Base-by-base conservation (phyloP, 1,140 invertebrate genomes). In the Mamestra configurata region DNA sequence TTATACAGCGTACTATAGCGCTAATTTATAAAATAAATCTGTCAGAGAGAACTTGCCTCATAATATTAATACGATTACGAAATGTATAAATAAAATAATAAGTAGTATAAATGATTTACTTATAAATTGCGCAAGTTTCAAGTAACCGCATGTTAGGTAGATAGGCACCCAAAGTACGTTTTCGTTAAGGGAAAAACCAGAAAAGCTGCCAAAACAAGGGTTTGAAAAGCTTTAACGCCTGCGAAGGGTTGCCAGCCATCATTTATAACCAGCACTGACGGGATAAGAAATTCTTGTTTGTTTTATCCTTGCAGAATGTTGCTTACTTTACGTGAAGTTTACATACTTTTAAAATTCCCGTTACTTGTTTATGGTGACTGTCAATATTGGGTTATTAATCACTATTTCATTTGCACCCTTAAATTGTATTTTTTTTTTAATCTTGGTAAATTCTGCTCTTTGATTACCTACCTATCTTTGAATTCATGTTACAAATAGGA, bases 211-310 rank as follows among this genome's bases (percentile, higher is more conserved):
- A 78, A 83, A 86, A 88, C 86, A 85, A 85, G 82, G 84, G 83
- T 84, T 80, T 84, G 57, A 81, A 87, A 84, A 83, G 83, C 87
- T 79, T 81, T 77, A 77, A n/a, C 75, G 51, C 27, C 66, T 71
- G 79, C 77, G 79, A 84, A 88, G 88, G 86, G 84, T 87, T 87
- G 53, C 43, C 75, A 77, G 24, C 75, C 31, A 77, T 77, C 75
- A 77, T 77, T 77, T 77, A 77, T 77, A 35, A 77, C 75, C 59
- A 59, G 27, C 75, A 40, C 75, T 66, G 75, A 77, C 61, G 75
- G 59, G 75, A 77, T 77, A 77, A 77, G 75, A 53, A 77, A 66
- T 77, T 77, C 75, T 77, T 77, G 75, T 77, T 59, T 77, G 75
- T 77, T 77, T 76, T 77, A 77, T 77, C 75, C 75, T 40, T 77